phyloP scores from a whole-genome alignment of 1,140 invertebrate genomes.

The Gyrodactylus salaris region DNA sequence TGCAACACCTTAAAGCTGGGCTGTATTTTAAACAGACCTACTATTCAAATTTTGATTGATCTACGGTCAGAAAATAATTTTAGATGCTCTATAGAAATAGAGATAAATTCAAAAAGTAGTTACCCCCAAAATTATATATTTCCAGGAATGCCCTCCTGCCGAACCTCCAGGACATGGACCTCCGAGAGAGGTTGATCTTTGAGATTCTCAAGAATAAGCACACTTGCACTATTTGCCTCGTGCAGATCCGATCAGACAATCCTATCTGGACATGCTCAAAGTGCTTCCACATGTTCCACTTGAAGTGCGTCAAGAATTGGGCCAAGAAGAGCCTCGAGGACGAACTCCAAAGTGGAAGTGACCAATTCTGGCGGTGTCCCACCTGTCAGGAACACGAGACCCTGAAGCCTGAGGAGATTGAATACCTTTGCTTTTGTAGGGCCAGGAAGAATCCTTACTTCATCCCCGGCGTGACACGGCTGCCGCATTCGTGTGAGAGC shows the following conservation, averaged over 20 bases:
- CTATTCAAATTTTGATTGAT: background rate
- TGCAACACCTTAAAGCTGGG: no score
- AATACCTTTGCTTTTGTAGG: background rate
- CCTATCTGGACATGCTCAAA: slow-evolving; percentile 53
- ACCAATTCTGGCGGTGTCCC: slow-evolving; percentile 11
- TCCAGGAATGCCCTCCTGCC: background rate
- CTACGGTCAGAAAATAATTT: background rate
- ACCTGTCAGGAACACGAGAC: background rate
- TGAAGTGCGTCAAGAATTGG: slow-evolving; percentile 61
- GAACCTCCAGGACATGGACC: background rate
- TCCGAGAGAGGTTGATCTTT: slow-evolving; percentile 27
- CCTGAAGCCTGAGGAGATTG: background rate
- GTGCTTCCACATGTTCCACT: slow-evolving; percentile 57
- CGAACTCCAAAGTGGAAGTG: slow-evolving; percentile 12
- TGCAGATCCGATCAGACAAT: slow-evolving; percentile 36
- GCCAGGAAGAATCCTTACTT: background rate
- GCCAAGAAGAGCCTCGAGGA: slow-evolving; percentile 36
- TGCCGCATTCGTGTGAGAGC: background rate
- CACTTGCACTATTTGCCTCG: slow-evolving; percentile 71
- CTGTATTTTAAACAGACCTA: no score
- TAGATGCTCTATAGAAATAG: background rate
- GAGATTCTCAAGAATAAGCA: slow-evolving; percentile 37
- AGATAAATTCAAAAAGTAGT: background rate
- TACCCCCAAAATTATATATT: background rate
- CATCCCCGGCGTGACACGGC: background rate